phyloP scores from a whole-genome alignment of 2,888 invertebrate genomes.

The Platycnemis pennipes region DNA sequence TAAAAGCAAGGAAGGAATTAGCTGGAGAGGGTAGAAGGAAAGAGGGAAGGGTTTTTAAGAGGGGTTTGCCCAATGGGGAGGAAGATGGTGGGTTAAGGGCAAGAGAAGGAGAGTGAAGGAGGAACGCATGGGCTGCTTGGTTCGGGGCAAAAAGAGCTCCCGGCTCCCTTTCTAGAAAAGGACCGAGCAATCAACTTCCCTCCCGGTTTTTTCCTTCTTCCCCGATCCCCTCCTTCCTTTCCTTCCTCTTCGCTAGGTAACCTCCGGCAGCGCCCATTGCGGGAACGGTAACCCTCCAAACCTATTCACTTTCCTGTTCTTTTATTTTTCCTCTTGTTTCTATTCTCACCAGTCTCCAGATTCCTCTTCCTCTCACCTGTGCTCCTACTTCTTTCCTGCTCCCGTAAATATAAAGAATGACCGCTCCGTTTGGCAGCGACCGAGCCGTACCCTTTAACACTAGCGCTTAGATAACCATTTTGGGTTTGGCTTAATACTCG shows the following conservation, averaged over 20 bases:
- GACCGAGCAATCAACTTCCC: no score
- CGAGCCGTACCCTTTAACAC: not conserved
- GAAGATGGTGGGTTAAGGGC: no score
- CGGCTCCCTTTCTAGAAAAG: no score
- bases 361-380: not conserved
- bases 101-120: no score
- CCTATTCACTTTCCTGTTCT: not conserved
- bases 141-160: no score
- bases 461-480: constrained; percentile 7
- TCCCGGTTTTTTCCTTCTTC: no score
- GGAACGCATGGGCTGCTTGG: no score
- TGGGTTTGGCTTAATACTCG: not conserved
- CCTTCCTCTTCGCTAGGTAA: no score
- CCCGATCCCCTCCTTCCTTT: no score
- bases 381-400: not conserved
- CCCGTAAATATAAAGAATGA: not conserved
- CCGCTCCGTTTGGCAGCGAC: not conserved
- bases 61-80: no score
- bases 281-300: not conserved
- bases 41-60: no score
- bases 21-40: not conserved
- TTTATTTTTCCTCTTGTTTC: not conserved
- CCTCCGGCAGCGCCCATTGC: no score
- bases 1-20: not conserved
- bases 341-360: not conserved